These are phyloP conservation scores for Syncerus caffer DNA, from an alignment of 2,797 vertebrate genomes.

Conservation along the genomic window DNA sequence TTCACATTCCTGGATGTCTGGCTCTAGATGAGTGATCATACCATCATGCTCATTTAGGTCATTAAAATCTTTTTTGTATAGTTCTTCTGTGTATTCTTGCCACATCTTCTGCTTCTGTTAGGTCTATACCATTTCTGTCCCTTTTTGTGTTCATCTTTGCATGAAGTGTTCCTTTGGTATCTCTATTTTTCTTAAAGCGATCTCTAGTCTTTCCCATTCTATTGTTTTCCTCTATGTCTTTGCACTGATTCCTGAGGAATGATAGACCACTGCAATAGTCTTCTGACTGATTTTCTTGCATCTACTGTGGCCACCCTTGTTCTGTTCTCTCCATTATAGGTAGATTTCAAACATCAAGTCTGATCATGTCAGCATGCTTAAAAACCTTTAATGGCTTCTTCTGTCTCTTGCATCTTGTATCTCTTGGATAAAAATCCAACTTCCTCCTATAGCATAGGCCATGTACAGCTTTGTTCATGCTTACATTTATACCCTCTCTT, in stretches of 20 bases:
- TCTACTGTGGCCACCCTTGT: background rate
- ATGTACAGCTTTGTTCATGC: background rate
- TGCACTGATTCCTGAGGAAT: background rate
- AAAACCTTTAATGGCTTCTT: background rate
- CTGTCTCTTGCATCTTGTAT: background rate
- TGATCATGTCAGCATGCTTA: background rate
- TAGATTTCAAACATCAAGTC: slow-evolving; percentile 17
- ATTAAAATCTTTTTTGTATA: background rate
- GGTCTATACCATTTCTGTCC: background rate
- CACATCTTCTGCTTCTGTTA: background rate
- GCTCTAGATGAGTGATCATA: background rate
- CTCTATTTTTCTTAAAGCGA: background rate
- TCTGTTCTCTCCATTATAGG: background rate
- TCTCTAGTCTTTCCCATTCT: background rate
- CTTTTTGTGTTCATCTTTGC: background rate
- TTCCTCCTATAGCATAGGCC: background rate
- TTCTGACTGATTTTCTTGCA: background rate
- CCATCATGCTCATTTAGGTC: background rate
- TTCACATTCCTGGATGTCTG: background rate
- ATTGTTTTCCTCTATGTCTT: background rate
- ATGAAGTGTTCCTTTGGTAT: background rate
- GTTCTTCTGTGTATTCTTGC: background rate
- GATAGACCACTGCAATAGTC: background rate
- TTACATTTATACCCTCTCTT: background rate
- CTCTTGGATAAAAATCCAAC: background rate